These are phyloP conservation scores for Lanius ludovicianus DNA, from an alignment of 2,113 vertebrate genomes.

Conservation along the genomic window DNA sequence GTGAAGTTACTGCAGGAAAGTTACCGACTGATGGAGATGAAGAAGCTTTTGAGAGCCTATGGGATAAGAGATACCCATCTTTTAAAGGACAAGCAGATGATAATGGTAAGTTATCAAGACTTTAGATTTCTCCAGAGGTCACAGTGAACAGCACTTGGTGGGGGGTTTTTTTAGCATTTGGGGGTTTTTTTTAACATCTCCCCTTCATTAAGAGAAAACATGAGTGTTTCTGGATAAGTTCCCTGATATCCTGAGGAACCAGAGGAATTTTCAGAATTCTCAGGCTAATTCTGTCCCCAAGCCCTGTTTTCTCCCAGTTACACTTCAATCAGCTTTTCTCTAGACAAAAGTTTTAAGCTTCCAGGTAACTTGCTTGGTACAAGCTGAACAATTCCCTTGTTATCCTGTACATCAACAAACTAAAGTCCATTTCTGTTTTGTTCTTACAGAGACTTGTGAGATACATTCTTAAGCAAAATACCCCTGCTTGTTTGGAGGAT, in stretches of 20 bases:
- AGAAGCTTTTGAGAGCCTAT: slow-evolving; percentile 89
- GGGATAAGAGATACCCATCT: slow-evolving; percentile 90
- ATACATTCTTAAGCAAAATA: slow-evolving; percentile 89
- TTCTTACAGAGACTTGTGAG: slow-evolving; percentile 82
- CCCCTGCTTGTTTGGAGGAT: slow-evolving; percentile 85
- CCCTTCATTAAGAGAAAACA: neutral
- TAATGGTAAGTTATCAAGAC: slow-evolving; percentile 77
- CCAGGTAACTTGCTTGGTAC: neutral
- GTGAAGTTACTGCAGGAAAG: slow-evolving; percentile 90
- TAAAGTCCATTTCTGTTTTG: neutral
- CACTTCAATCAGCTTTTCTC: neutral
- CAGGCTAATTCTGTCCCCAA: neutral
- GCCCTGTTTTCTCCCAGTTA: neutral
- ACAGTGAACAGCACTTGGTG: neutral
- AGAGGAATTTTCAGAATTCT: neutral
- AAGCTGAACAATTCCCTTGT: neutral
- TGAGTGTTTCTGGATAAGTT: neutral
- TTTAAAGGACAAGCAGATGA: slow-evolving; percentile 82
- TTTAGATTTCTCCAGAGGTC: neutral
- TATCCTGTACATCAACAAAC: neutral
- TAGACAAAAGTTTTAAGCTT: neutral
- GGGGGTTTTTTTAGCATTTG: neutral
- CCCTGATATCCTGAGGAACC: neutral
- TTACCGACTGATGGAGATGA: slow-evolving; percentile 93
- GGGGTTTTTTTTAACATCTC: neutral